Evolutionary conservation across 1,140 invertebrate genomes (phyloP).

Genomic region (Phthorimaea operculella): DNA sequence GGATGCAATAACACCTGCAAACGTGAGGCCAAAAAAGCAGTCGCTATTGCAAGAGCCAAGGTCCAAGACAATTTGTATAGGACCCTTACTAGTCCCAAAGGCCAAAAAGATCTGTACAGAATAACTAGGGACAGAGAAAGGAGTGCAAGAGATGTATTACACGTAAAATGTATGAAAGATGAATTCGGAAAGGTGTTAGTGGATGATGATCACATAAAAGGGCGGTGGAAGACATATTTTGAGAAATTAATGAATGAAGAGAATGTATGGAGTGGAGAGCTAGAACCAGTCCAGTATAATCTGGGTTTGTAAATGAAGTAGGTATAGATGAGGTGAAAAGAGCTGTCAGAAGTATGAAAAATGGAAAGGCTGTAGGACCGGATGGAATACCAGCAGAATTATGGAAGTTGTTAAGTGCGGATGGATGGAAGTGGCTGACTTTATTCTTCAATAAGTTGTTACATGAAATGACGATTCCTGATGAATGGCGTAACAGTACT

Average conservation of each 20-base stretch:
- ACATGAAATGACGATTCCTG: constrained; percentile 19
- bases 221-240: background rate
- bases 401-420: constrained; percentile 16
- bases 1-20: background rate
- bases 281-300: background rate
- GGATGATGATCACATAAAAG: background rate
- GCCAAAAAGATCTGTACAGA: constrained; percentile 12
- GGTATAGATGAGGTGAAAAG: constrained; percentile 11
- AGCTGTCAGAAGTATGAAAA: constrained; percentile 18
- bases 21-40: constrained; percentile 8
- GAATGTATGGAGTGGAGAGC: constrained; percentile 7
- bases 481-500: constrained; percentile 18
- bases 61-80: constrained; percentile 12
- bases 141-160: constrained; percentile 9
- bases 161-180: constrained; percentile 17
- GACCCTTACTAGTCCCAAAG: background rate
- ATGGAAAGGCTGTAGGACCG: constrained; percentile 17
- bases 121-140: constrained; percentile 12
- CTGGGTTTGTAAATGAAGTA: constrained; percentile 14
- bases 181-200: constrained; percentile 5
- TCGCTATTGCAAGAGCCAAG: constrained; percentile 9
- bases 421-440: constrained; percentile 20
- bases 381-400: constrained; percentile 24
- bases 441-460: constrained; percentile 26
- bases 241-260: constrained; percentile 1